Evolutionary conservation across 2,888 invertebrate species (phyloP), one percentile per base, ranked within the genome.

Genomic region (Deilephila porcellus): DNA sequence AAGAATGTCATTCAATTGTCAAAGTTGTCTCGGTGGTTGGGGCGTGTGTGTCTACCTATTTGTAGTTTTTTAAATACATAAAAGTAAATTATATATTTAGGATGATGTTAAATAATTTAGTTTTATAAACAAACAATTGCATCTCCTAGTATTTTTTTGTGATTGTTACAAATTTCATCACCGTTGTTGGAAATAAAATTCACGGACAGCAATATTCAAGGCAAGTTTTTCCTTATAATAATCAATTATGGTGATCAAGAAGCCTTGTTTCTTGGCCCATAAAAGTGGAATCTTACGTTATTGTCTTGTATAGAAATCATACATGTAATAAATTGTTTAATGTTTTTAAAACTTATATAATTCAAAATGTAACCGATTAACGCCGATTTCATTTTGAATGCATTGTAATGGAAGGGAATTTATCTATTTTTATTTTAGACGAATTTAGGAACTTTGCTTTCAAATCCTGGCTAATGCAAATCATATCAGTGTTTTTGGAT

Each of bases 151-250:
- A 0, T 56, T 56, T 56, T 56, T n/a, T n/a, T 56, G 19, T 45
- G 60, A 29, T 60, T 60, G 29, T 60, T 45, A 11, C 17, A 67
- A 67, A 29, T 67, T 52, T 52, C 67, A 52, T 25, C 67, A 67
- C 17, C 17, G 1, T 3, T 67, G 29, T 67, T 25, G 3, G 14
- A 45, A 45, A 20, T 67, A 20, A n/a, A n/a, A n/a, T 56, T 64
- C 63, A 72, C 63, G 72, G 74, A 62, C 62, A 62, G 32, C 60
- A 60, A 60, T 60, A 63, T 63, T 67, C 56, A 72, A 74, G 74
- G 74, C 62, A 70, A 74, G 70, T 72, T 63, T 74, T 62, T 70
- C 64, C 60, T 52, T 60, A 59, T 63, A 53, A 64, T 56, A n/a
- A 20, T 59, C 20, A 34, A 7, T 29, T n/a, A 32, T n/a, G 53